These are phyloP conservation scores for Leptothorax acervorum DNA, from an alignment of 2,888 invertebrate genomes.

Conservation along the genomic window DNA sequence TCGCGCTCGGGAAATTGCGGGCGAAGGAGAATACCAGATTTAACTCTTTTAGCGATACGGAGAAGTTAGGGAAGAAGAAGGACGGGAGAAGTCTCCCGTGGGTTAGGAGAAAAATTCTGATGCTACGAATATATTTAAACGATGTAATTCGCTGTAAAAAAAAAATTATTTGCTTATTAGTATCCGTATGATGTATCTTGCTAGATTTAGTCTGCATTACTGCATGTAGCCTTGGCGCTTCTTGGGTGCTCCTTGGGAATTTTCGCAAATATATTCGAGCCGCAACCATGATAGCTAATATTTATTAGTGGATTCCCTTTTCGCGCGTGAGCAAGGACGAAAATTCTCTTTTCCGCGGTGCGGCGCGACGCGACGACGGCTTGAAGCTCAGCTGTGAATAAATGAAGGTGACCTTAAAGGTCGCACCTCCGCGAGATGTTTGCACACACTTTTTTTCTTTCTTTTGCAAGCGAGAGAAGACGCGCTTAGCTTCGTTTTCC, in stretches of 20 bases:
- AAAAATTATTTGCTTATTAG: background rate
- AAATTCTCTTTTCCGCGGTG: slow-evolving; percentile 31
- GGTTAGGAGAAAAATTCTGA: background rate
- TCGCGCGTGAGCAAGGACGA: slow-evolving; percentile 39
- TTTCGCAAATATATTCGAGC: slow-evolving; percentile 41
- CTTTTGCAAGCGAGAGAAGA: slow-evolving; percentile 57
- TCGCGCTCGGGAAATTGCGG: slow-evolving; percentile 27
- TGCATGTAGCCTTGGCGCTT: background rate
- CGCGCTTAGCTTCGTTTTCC: slow-evolving; percentile 63
- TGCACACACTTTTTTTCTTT: slow-evolving; percentile 72
- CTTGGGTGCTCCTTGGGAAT: background rate
- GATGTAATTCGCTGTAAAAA: background rate
- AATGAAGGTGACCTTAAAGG: slow-evolving; percentile 67
- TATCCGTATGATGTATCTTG: background rate
- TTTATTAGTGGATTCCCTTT: slow-evolving; percentile 61
- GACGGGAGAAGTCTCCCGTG: background rate
- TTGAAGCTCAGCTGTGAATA: slow-evolving; percentile 58
- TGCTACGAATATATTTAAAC: background rate
- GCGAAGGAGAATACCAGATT: slow-evolving; percentile 26
- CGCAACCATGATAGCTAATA: slow-evolving; percentile 56
- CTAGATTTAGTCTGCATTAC: background rate
- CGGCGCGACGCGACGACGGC: slow-evolving; percentile 2
- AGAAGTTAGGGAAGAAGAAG: background rate
- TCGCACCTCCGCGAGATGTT: slow-evolving; percentile 59
- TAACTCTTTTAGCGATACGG: slow-evolving; percentile 53